phyloP scores from a whole-genome alignment of 2,888 invertebrate genomes.

The Notodonta dromedarius region DNA sequence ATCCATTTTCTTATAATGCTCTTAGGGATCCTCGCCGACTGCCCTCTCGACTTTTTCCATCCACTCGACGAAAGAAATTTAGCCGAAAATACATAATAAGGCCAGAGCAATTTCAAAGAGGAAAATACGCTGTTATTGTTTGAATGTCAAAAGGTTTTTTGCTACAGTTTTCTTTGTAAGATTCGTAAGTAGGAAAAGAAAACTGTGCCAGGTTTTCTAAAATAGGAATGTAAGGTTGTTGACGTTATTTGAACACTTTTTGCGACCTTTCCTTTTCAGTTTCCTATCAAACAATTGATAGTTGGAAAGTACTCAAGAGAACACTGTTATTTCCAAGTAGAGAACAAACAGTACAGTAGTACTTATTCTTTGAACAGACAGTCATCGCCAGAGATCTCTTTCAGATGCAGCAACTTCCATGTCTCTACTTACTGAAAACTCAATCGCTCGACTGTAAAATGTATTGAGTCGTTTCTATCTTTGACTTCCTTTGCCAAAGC shows the following conservation, averaged over 20 bases:
- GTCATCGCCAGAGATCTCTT: background rate
- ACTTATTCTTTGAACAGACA: too few relatives aligned
- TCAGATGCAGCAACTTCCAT: background rate
- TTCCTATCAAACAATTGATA: too few relatives aligned
- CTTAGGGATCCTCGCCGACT: conserved; percentile 6
- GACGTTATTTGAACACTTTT: too few relatives aligned
- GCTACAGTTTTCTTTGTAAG: conserved; percentile 13
- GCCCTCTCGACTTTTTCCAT: conserved; percentile 13
- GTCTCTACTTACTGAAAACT: background rate
- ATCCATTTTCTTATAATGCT: conserved; percentile 17
- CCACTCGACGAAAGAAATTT: conserved; percentile 16
- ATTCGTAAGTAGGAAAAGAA: background rate
- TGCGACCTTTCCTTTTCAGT: too few relatives aligned
- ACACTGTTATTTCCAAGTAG: too few relatives aligned
- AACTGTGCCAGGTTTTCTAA: conserved; percentile 8
- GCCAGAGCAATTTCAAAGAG: conserved; percentile 8
- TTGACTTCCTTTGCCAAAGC: background rate
- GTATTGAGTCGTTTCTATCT: conserved; percentile 1
- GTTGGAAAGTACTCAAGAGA: too few relatives aligned
- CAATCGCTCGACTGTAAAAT: background rate
- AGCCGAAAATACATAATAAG: conserved; percentile 9
- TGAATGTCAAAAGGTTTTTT: conserved; percentile 18
- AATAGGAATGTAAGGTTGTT: too few relatives aligned
- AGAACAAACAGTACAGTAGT: too few relatives aligned
- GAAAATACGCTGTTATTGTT: background rate